These are phyloP conservation scores for Formica exsecta DNA, from an alignment of 1,140 invertebrate species.

Conservation along the genomic window DNA sequence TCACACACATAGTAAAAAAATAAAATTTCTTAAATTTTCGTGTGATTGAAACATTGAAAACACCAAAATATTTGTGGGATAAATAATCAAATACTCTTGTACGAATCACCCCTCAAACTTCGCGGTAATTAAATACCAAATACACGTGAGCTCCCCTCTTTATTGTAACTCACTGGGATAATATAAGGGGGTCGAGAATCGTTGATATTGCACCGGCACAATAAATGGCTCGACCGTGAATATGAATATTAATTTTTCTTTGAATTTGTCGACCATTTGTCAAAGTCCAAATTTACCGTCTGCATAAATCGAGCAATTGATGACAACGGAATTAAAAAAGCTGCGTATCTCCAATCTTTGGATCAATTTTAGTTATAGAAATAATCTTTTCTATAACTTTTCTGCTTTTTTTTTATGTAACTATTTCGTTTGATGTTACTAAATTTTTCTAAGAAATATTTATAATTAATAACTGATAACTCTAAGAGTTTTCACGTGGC, in stretches of 20 bases:
- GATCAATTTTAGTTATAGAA: not conserved
- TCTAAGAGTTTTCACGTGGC: slow-evolving; percentile 1
- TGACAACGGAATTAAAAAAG: not conserved
- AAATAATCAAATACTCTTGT: slow-evolving; percentile 73
- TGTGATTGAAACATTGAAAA: not conserved
- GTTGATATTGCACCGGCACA: slow-evolving; percentile 82
- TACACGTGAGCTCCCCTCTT: slow-evolving; percentile 76
- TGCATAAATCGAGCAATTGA: not conserved
- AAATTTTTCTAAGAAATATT: not conserved
- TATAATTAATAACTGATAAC: not conserved
- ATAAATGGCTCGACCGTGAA: slow-evolving; percentile 82
- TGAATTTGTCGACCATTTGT: slow-evolving; percentile 49
- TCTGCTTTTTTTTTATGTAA: not conserved
- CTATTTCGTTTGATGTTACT: not conserved
- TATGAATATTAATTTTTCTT: slow-evolving; percentile 84
- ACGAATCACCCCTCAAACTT: slow-evolving; percentile 78
- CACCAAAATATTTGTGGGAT: slow-evolving; percentile 3
- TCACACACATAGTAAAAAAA: not conserved
- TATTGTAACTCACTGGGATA: slow-evolving; percentile 61
- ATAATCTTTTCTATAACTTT: not conserved
- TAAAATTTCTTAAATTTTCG: slow-evolving; percentile 6
- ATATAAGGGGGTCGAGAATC: slow-evolving; percentile 79
- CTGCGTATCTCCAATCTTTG: not conserved
- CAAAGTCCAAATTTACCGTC: slow-evolving; percentile 14
- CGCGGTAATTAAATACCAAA: slow-evolving; percentile 84